These are phyloP conservation scores for Furcula furcula DNA, from an alignment of 2,888 invertebrate species.

Conservation along the genomic window DNA sequence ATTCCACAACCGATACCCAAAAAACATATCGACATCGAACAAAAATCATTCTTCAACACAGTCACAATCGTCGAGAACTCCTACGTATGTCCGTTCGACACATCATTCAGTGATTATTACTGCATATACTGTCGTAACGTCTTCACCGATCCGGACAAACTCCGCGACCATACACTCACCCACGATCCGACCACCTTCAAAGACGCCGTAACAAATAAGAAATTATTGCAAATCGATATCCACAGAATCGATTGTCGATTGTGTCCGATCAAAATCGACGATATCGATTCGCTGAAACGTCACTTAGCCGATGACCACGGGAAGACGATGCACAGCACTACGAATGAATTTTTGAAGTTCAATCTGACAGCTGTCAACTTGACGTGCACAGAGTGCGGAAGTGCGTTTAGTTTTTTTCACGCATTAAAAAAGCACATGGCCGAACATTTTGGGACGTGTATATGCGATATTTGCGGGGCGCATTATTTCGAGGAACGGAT, in stretches of 20 bases:
- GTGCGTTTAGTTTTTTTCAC: conserved; percentile 56
- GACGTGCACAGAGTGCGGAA: conserved; percentile 49
- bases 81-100: conserved; percentile 61
- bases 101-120: conserved; percentile 58
- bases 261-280: conserved; percentile 45
- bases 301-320: conserved; percentile 49
- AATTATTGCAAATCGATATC: conserved; percentile 53
- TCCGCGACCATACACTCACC: conserved; percentile 53
- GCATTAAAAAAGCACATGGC: conserved; percentile 68
- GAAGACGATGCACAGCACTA: conserved; percentile 37
- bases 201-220: conserved; percentile 43
- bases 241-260: conserved; percentile 59
- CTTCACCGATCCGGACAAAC: conserved; percentile 55
- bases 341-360: conserved; percentile 60
- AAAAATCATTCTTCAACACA: conserved; percentile 45
- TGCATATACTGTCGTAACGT: conserved; percentile 61
- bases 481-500: conserved; percentile 74
- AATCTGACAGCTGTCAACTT: conserved; percentile 46
- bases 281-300: conserved; percentile 45
- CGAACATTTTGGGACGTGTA: conserved; percentile 64
- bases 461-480: conserved; percentile 68
- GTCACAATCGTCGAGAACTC: conserved; percentile 56
- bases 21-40: conserved; percentile 43
- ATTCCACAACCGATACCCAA: conserved; percentile 6
- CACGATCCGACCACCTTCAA: conserved; percentile 56